Evolutionary conservation across 2,797 vertebrate genomes (phyloP).

Genomic region (Aphelocoma californica): DNA sequence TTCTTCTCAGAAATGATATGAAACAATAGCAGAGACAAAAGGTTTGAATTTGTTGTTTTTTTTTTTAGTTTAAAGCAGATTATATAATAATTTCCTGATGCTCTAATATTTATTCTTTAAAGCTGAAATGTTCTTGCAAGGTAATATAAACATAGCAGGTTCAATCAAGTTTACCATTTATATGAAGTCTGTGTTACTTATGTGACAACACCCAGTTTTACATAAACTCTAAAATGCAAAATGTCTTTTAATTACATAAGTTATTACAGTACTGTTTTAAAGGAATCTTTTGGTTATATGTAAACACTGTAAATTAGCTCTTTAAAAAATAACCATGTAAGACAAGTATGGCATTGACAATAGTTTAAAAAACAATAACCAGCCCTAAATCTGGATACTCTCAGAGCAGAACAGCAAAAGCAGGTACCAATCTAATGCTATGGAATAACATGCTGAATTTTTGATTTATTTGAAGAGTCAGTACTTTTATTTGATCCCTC

Average conservation of each 20-base stretch:
- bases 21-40: background rate
- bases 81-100: background rate
- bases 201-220: background rate
- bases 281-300: constrained; percentile 63
- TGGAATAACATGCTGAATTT: constrained; percentile 55
- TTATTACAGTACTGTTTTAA: constrained; percentile 73
- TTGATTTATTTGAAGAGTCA: constrained; percentile 36
- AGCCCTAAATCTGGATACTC: constrained; percentile 55
- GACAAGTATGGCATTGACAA: constrained; percentile 56
- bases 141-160: background rate
- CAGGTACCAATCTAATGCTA: constrained; percentile 43
- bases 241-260: constrained; percentile 62
- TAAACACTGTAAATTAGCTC: constrained; percentile 66
- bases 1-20: background rate
- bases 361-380: constrained; percentile 52
- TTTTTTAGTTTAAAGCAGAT: constrained; percentile 16
- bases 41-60: background rate
- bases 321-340: constrained; percentile 74
- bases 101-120: constrained; percentile 9
- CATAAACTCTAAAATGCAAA: constrained; percentile 10
- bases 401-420: constrained; percentile 62
- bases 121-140: background rate
- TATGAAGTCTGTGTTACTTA: background rate
- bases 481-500: constrained; percentile 4
- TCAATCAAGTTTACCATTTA: constrained; percentile 3